Evolutionary conservation across 2,888 invertebrate genomes (phyloP).

Genomic region (Cephalotes varians): DNA sequence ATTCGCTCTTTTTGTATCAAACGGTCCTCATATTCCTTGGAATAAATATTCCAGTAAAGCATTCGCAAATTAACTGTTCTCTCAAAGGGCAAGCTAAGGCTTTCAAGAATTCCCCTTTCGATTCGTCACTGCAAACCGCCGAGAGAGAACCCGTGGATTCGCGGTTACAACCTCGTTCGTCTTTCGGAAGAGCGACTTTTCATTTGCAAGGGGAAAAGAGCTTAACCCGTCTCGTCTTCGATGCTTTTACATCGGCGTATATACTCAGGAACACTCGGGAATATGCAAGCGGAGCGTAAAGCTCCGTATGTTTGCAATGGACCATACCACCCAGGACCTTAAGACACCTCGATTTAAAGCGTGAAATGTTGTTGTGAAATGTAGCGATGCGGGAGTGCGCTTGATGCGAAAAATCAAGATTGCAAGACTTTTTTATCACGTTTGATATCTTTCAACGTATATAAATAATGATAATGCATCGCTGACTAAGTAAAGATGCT

Average conservation of each 20-base stretch:
- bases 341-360: slow-evolving; percentile 26
- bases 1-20: slow-evolving; percentile 1
- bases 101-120: slow-evolving; percentile 41
- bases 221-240: slow-evolving; percentile 43
- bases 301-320: slow-evolving; percentile 16
- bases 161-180: slow-evolving; percentile 45
- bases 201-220: slow-evolving; percentile 42
- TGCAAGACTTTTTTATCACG: neutral
- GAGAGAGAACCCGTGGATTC: slow-evolving; percentile 17
- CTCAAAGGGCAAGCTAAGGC: slow-evolving; percentile 26
- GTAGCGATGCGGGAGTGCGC: neutral
- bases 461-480: neutral
- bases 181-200: slow-evolving; percentile 47
- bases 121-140: slow-evolving; percentile 34
- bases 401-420: slow-evolving; percentile 1
- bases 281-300: slow-evolving; percentile 47
- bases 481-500: neutral
- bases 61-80: slow-evolving; percentile 45
- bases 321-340: slow-evolving; percentile 15
- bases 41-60: slow-evolving; percentile 22
- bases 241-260: slow-evolving; percentile 41
- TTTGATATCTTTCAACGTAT: neutral
- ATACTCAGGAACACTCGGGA: slow-evolving; percentile 24
- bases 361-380: slow-evolving; percentile 8
- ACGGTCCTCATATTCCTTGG: neutral